Evolutionary conservation across 2,113 vertebrate genomes (phyloP).

Genomic region (Anoplopoma fimbria): DNA sequence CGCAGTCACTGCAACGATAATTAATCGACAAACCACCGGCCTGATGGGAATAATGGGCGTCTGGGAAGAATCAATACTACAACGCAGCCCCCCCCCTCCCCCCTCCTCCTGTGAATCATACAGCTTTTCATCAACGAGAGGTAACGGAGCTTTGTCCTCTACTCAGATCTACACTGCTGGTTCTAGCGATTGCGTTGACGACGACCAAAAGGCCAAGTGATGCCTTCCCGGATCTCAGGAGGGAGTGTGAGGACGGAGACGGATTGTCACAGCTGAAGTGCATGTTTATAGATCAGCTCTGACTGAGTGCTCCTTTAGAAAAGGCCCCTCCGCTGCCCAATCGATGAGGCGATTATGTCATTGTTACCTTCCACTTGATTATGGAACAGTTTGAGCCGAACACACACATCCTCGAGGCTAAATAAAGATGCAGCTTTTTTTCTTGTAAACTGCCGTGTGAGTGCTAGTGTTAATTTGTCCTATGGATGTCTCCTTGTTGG

Average conservation of each 20-base stretch:
- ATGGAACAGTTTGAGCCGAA: conserved; percentile 18
- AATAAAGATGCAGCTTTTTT: conserved; percentile 16
- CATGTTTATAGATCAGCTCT: conserved; percentile 61
- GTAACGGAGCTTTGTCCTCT: conserved; percentile 25
- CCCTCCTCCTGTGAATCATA: conserved; percentile 31
- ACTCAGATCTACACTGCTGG: conserved; percentile 24
- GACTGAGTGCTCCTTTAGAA: conserved; percentile 50
- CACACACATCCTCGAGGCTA: conserved; percentile 2
- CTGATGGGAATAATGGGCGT: conserved; percentile 53
- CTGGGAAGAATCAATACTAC: conserved; percentile 58
- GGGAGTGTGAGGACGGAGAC: conserved; percentile 22
- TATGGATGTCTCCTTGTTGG: conserved; percentile 28
- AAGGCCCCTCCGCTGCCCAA: conserved; percentile 45
- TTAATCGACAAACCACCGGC: conserved; percentile 53
- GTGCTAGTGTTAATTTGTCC: conserved; percentile 47
- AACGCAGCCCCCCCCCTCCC: conserved; percentile 18
- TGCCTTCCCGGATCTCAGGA: conserved; percentile 35
- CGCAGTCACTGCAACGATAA: conserved; percentile 18
- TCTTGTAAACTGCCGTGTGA: neutral
- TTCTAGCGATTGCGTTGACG: conserved; percentile 6
- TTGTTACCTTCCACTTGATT: conserved; percentile 59
- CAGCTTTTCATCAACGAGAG: conserved; percentile 30
- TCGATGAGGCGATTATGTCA: conserved; percentile 63
- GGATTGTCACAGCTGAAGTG: conserved; percentile 48
- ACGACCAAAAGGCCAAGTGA: conserved; percentile 28